These are phyloP conservation scores for Psittacus erithacus DNA, from an alignment of 2,113 vertebrate genomes.

Conservation along the genomic window DNA sequence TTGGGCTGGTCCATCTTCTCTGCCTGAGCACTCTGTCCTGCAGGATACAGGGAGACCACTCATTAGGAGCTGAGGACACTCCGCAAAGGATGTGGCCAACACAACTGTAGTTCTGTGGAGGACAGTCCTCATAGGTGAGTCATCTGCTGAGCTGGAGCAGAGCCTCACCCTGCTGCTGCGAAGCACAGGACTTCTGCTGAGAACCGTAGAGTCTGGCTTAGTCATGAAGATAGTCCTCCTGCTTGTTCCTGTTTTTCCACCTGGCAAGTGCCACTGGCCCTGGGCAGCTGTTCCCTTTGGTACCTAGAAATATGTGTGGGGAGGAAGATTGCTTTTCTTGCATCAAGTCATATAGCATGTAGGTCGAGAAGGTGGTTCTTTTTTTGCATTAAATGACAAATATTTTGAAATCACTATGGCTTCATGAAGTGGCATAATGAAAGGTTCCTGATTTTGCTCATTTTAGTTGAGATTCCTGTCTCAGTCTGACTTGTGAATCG, in stretches of 20 bases:
- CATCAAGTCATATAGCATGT: fast-evolving
- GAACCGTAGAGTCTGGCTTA: neutral
- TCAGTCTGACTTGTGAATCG: neutral
- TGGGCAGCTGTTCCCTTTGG: neutral
- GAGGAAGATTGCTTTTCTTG: neutral
- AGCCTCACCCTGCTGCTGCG: neutral
- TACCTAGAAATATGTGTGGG: neutral
- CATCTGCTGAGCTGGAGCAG: neutral
- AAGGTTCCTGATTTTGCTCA: neutral
- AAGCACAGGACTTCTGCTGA: neutral
- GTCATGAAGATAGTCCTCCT: fast-evolving
- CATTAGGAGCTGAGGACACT: fast-evolving
- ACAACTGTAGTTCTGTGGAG: neutral
- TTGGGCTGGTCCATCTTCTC: neutral
- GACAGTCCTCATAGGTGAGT: neutral
- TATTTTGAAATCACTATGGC: neutral
- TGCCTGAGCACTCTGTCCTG: neutral
- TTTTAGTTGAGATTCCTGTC: neutral
- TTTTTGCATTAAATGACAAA: neutral
- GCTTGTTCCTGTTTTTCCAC: neutral
- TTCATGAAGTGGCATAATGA: neutral
- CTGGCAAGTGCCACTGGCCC: neutral
- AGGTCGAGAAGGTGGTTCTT: neutral
- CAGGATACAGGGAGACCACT: neutral
- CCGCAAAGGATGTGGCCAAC: neutral